Evolutionary conservation across 1,140 invertebrate genomes (phyloP).

Genomic region (Diabrotica undecimpunctata): DNA sequence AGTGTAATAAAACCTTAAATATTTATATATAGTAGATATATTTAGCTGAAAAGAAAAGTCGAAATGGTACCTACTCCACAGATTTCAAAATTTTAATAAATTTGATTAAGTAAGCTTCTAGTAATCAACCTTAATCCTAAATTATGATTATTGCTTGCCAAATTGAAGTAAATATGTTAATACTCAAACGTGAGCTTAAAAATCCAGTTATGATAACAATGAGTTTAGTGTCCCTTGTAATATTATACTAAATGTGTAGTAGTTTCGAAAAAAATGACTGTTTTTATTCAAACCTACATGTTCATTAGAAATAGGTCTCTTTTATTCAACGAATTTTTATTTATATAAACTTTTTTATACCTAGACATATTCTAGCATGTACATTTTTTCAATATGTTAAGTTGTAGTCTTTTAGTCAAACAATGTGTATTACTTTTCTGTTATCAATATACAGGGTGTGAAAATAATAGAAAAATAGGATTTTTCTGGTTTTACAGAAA

Average conservation of each 20-base stretch:
- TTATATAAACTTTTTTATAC: slow-evolving; percentile 4
- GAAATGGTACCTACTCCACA: too few relatives aligned
- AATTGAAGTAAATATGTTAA: background rate
- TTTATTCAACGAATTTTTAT: background rate
- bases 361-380: slow-evolving; percentile 2
- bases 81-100: too few relatives aligned
- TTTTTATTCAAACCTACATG: slow-evolving; percentile 2
- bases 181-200: background rate
- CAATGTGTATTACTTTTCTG: slow-evolving; percentile 13
- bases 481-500: slow-evolving; percentile 20
- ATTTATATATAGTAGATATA: too few relatives aligned
- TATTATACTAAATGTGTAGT: background rate
- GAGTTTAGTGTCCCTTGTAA: background rate
- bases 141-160: background rate
- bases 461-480: background rate
- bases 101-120: too few relatives aligned
- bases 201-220: background rate
- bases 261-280: background rate
- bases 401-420: background rate
- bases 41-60: too few relatives aligned
- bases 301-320: slow-evolving; percentile 1
- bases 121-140: background rate
- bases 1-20: too few relatives aligned
- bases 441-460: slow-evolving; percentile 13
- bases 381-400: slow-evolving; percentile 6